Evolutionary conservation across 2,113 vertebrate genomes (phyloP).

Genomic region (Mustelus asterias): DNA sequence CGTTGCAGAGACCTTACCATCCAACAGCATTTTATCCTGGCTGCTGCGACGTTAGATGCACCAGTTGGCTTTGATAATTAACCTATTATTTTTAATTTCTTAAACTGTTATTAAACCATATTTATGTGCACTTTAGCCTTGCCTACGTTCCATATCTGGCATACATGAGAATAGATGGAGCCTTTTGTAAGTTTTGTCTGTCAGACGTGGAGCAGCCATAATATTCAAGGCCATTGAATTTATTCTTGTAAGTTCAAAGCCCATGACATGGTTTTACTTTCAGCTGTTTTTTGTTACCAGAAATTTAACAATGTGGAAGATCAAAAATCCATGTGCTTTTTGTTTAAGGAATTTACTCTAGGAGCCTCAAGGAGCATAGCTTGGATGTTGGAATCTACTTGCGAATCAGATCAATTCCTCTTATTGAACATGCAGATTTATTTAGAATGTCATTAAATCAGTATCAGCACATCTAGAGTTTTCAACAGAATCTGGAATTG

Average conservation of each 20-base stretch:
- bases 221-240: conserved; percentile 8
- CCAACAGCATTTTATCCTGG: not conserved
- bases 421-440: conserved; percentile 24
- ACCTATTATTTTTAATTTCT: not conserved
- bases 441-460: not conserved
- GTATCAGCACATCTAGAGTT: not conserved
- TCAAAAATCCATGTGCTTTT: conserved; percentile 29
- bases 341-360: conserved; percentile 22
- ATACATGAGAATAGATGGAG: not conserved
- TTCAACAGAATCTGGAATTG: not conserved
- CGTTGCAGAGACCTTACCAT: not conserved
- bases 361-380: conserved; percentile 22
- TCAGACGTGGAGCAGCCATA: not conserved
- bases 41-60: not conserved
- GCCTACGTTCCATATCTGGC: not conserved
- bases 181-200: conserved; percentile 8
- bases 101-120: not conserved
- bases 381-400: conserved; percentile 10
- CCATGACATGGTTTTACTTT: conserved; percentile 9
- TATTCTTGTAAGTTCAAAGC: conserved; percentile 32
- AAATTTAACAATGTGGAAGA: conserved; percentile 33
- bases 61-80: not conserved
- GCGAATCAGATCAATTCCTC: conserved; percentile 9
- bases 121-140: not conserved
- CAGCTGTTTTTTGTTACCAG: conserved; percentile 30